phyloP scores from a whole-genome alignment of 2,888 invertebrate species.

The Lasius fuliginosus region DNA sequence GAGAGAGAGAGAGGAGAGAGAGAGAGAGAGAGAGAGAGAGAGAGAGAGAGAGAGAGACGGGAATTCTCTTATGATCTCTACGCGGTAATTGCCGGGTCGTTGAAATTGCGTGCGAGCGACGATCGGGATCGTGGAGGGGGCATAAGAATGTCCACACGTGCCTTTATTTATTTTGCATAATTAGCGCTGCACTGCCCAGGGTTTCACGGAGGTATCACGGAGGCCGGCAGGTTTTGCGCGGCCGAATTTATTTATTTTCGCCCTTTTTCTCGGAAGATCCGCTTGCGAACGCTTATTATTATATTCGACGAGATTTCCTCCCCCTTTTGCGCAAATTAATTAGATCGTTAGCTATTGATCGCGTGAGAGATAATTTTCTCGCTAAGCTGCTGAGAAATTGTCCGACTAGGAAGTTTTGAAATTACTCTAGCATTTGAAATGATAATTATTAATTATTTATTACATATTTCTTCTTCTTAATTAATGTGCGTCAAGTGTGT shows the following conservation, averaged over 20 bases:
- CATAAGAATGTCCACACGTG: slow-evolving; percentile 81
- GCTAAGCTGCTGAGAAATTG: background rate
- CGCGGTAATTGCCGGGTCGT: slow-evolving; percentile 79
- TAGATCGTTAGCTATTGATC: background rate
- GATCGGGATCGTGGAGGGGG: slow-evolving; percentile 63
- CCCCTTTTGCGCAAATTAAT: slow-evolving; percentile 29
- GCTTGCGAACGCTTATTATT: slow-evolving; percentile 22
- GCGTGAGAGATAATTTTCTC: slow-evolving; percentile 8
- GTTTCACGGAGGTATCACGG: slow-evolving; percentile 63
- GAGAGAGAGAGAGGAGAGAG: no score
- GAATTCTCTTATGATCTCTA: slow-evolving; percentile 68
- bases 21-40: background rate
- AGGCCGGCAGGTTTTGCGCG: slow-evolving; percentile 67
- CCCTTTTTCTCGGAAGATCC: slow-evolving; percentile 33
- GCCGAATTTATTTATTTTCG: slow-evolving; percentile 37
- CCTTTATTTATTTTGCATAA: slow-evolving; percentile 83
- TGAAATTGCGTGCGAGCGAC: slow-evolving; percentile 80
- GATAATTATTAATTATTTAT: slow-evolving; percentile 1
- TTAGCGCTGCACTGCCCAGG: slow-evolving; percentile 74
- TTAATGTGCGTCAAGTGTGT: background rate
- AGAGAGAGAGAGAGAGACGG: slow-evolving; percentile 22
- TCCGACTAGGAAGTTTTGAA: background rate
- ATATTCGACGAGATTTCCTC: slow-evolving; percentile 10
- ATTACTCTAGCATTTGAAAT: slow-evolving; percentile 1
- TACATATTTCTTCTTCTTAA: background rate